Percentiles rank a stretch among this genome's conserved stretches.
phyloP scores from a whole-genome alignment of 30 jellyfish, hydroid and myxozoan genomes.

The Cassiopea xamachana region DNA sequence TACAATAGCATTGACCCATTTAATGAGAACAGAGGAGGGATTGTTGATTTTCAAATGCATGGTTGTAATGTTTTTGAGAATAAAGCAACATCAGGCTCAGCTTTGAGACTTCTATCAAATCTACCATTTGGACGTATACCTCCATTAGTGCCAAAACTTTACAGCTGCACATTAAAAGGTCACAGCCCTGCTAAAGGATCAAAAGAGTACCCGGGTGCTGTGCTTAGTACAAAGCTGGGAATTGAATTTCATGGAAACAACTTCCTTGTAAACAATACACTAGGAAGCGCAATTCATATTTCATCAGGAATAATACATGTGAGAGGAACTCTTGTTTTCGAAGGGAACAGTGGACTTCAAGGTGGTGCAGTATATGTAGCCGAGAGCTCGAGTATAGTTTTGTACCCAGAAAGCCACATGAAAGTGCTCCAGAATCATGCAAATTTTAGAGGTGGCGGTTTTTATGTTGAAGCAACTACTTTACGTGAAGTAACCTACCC shows the following conservation, averaged over 20 bases:
- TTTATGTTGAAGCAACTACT: conserved; percentile 66
- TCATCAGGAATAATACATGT: conserved; percentile 57
- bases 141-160: conserved; percentile 49
- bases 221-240: conserved; percentile 59
- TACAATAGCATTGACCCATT: conserved; percentile 52
- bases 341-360: conserved; percentile 25
- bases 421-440: conserved; percentile 44
- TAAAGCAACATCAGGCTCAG: conserved; percentile 72
- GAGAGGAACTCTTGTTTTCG: conserved; percentile 30
- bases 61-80: conserved; percentile 25
- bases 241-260: conserved; percentile 41
- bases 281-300: conserved; percentile 72
- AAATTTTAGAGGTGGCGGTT: conserved; percentile 71
- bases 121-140: conserved; percentile 43
- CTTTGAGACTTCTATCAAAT: conserved; percentile 52
- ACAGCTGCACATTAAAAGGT: conserved; percentile 3
- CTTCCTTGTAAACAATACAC: conserved; percentile 4
- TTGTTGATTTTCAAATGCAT: conserved; percentile 41
- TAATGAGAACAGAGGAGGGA: conserved; percentile 42
- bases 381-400: conserved; percentile 35
- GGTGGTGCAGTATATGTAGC: conserved; percentile 71
- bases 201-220: conserved; percentile 74
- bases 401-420: conserved; percentile 57
- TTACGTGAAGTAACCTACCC: conserved; percentile 68
- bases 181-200: conserved; percentile 56